A percentile compares a stretch with the other conserved stretches of the same genome.
These are phyloP conservation scores for Hipparchia semele DNA, from an alignment of 2,888 invertebrate genomes.

Conservation along the genomic window DNA sequence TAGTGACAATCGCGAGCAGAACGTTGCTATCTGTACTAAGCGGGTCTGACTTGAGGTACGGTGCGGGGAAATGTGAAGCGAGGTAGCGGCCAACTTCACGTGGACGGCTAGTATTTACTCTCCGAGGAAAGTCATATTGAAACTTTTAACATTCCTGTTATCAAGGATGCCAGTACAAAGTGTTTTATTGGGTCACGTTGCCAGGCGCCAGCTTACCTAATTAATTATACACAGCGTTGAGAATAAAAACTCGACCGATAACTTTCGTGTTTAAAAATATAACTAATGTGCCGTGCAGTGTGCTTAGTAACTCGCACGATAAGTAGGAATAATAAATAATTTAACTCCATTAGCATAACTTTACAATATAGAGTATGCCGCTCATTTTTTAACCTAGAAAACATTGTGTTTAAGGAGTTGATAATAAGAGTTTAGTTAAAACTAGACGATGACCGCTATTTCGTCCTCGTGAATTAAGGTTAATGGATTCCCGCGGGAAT, in stretches of 20 bases:
- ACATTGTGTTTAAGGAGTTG: not conserved
- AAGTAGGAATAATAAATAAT: conserved; percentile 4
- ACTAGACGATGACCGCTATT: no score
- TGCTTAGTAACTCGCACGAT: conserved; percentile 8
- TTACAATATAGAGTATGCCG: not conserved
- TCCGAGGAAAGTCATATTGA: conserved; percentile 14
- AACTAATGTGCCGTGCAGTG: conserved; percentile 17
- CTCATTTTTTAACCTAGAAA: not conserved
- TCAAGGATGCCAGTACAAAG: conserved; percentile 19
- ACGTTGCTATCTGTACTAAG: no score
- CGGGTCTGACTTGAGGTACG: no score
- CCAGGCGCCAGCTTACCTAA: conserved; percentile 16
- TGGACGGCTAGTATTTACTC: not conserved
- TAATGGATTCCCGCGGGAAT: no score
- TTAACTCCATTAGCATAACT: not conserved
- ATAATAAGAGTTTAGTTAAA: no score
- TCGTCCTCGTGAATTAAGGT: no score
- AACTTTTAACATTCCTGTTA: conserved; percentile 17
- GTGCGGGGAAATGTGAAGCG: no score
- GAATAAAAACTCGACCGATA: conserved; percentile 27
- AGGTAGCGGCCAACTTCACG: no score
- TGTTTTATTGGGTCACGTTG: conserved; percentile 29
- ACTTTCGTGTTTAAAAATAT: conserved; percentile 20
- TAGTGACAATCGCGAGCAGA: no score
- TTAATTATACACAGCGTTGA: conserved; percentile 28